phyloP scores from a whole-genome alignment of 2,113 vertebrate genomes.

The Bubalus kerabau region DNA sequence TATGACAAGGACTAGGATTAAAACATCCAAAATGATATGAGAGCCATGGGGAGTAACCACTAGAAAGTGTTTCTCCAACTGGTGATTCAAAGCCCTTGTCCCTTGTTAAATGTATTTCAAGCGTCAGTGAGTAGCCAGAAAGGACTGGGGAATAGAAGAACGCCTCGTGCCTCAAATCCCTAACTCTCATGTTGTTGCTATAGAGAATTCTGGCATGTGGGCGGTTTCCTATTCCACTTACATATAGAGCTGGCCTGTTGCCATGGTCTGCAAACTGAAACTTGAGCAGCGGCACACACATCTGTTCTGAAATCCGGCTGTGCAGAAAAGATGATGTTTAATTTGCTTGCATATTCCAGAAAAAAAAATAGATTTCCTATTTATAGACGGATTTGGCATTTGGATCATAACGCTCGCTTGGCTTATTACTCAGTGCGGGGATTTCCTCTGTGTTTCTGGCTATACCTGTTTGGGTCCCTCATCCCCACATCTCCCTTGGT shows the following conservation, averaged over 20 bases:
- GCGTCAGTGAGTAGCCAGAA: not conserved
- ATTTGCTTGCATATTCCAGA: conserved; percentile 10
- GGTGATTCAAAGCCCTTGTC: not conserved
- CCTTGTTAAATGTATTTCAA: not conserved
- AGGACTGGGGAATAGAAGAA: not conserved
- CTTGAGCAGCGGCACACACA: not conserved
- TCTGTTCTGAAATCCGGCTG: conserved; percentile 39
- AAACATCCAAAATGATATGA: not conserved
- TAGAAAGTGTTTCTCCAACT: not conserved
- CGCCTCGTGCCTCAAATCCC: not conserved
- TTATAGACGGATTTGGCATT: conserved; percentile 34
- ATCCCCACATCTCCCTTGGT: not conserved
- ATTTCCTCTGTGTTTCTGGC: not conserved
- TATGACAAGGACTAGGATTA: not conserved
- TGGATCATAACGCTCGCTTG: not conserved
- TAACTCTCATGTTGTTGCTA: not conserved
- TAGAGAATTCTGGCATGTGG: not conserved
- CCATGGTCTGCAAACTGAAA: not conserved
- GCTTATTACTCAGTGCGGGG: not conserved
- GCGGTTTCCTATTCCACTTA: not conserved
- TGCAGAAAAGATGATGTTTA: conserved; percentile 34
- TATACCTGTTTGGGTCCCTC: not conserved
- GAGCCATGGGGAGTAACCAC: not conserved
- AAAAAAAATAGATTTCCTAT: not conserved
- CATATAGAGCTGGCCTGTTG: not conserved